Evolutionary conservation across 2,113 vertebrate genomes (phyloP), one percentile per base, ranked within the genome.

Genomic region (Synchiropus splendidus): DNA sequence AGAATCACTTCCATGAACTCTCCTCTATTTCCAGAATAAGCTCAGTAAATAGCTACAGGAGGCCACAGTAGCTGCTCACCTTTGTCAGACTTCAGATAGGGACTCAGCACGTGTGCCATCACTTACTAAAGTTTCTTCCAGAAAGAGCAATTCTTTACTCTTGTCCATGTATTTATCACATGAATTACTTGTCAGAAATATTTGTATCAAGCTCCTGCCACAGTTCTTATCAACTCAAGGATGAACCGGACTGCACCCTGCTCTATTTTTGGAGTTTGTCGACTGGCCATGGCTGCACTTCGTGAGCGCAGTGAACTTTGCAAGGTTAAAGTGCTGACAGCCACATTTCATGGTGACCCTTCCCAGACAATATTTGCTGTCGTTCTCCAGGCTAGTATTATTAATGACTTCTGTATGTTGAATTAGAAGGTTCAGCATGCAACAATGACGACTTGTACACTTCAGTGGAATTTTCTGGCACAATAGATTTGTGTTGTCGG

Each of bases 181-280:
- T 27, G 21, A 27, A 27, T 5, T 5, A 27, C 21, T 27, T 8
- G 21, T 27, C 21, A 8, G 8, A 27, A 27, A 27, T 27, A 27
- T 5, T 27, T 8, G 8, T 27, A 5, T 5, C 4, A 27, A 27
- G 8, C 4, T 5, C 4, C 4, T 8, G 21, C 4, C 8, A 8
- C 8, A 27, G 21, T 8, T 8, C 8, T 27, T 27, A 27, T 27
- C 21, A 27, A 27, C 4, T 39, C 31, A 5, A 51, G 43, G 53
- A 36, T 55, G 48, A 67, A 40, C 44, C 30, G 45, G 41, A 10
- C 52, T 27, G 42, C 52, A 27, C 21, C 30, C 9, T 54, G 53
- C 37, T 71, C 71, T 82, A 79, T 80, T 79, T 82, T 77, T 56
- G 64, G 73, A 73, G 5, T 55, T 54, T 59, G 39, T 38, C 53